These are phyloP conservation scores for Ommatoiulus sabulosus DNA, from an alignment of 2,888 invertebrate species.

Conservation along the genomic window DNA sequence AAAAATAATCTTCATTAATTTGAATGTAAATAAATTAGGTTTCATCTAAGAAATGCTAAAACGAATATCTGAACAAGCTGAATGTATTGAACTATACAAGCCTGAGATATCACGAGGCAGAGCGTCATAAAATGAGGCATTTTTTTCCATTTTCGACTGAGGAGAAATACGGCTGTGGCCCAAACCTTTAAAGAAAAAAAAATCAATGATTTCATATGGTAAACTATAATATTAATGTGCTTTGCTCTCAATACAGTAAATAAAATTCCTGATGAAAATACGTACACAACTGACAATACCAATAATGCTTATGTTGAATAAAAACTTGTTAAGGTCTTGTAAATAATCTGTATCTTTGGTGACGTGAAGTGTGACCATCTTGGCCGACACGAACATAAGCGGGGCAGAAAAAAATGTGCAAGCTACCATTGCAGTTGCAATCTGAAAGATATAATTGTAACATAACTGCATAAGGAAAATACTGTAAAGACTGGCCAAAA, in stretches of 20 bases:
- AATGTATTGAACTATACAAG: slow-evolving; percentile 66
- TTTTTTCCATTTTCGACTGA: slow-evolving; percentile 80
- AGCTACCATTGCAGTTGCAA: slow-evolving; percentile 93
- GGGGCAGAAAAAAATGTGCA: slow-evolving; percentile 95
- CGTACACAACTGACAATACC: slow-evolving; percentile 79
- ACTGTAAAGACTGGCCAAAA: neutral
- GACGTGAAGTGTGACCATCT: slow-evolving; percentile 86
- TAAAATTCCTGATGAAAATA: slow-evolving; percentile 57
- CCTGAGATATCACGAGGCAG: slow-evolving; percentile 84
- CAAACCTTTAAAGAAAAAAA: slow-evolving; percentile 70
- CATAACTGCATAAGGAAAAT: neutral
- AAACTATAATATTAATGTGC: neutral
- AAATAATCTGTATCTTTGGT: slow-evolving; percentile 79
- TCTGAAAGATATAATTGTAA: slow-evolving; percentile 69
- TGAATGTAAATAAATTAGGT: neutral
- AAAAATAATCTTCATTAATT: too few species aligned
- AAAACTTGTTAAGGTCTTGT: slow-evolving; percentile 80
- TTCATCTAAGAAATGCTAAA: neutral
- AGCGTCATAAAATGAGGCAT: slow-evolving; percentile 86
- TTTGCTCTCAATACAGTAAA: neutral
- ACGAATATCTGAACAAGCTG: neutral
- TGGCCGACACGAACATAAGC: slow-evolving; percentile 93
- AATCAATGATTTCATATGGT: neutral
- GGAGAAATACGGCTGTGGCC: slow-evolving; percentile 79
- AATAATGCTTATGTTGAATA: slow-evolving; percentile 85